Percentiles rank a stretch among this genome's conserved stretches.
Conservation (phyloP, 2,113 vertebrate species). For the Marmota flaviventris region DNA sequence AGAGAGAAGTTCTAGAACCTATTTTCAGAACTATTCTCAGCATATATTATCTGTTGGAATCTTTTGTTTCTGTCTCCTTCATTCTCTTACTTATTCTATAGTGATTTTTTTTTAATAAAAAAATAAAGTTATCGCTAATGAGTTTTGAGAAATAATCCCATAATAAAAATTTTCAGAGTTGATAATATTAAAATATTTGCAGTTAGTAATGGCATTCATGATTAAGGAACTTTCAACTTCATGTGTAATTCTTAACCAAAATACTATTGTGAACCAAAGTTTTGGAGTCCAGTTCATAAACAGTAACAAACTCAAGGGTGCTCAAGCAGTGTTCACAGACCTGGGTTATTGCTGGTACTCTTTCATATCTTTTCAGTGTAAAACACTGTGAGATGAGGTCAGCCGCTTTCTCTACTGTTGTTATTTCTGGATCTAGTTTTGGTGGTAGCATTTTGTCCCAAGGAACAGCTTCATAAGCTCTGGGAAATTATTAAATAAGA, state of each 20-base stretch:
- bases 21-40: no score
- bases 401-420: conserved; percentile 81
- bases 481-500: conserved; percentile 59
- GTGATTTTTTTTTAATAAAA: no score
- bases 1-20: background rate
- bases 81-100: background rate
- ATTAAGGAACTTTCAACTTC: background rate
- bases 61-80: background rate
- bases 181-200: background rate
- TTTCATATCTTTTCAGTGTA: conserved; percentile 83
- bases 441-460: conserved; percentile 86
- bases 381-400: conserved; percentile 85
- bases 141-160: background rate
- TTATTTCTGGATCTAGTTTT: conserved; percentile 79
- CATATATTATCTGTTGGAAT: background rate
- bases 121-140: background rate
- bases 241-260: background rate
- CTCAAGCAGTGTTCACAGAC: conserved; percentile 72
- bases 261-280: background rate
- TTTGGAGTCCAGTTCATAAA: background rate
- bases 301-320: background rate
- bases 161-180: background rate
- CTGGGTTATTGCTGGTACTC: conserved; percentile 86
- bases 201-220: background rate
- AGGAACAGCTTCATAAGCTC: conserved; percentile 86